Conservation (phyloP, 2,888 invertebrate genomes). For the Matsumyia berberina region DNA sequence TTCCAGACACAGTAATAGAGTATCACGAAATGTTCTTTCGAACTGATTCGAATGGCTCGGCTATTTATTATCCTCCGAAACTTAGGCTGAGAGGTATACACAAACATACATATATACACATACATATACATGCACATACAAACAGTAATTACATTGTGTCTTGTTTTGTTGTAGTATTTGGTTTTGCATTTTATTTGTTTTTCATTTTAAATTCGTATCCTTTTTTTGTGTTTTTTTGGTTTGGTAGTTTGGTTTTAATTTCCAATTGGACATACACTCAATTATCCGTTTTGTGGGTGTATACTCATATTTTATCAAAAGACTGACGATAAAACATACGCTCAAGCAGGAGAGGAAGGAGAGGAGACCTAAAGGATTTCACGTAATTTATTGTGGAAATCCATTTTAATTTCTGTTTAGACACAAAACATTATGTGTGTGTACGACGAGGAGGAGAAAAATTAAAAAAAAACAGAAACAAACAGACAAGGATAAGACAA, state of each 20-base stretch:
- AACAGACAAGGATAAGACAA: conserved; percentile 67
- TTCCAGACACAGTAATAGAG: conserved; percentile 89
- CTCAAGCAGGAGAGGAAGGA: not conserved
- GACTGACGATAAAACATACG: not conserved
- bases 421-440: conserved; percentile 74
- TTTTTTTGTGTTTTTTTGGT: conserved; percentile 12
- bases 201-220: conserved; percentile 19
- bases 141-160: conserved; percentile 13
- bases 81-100: conserved; percentile 89
- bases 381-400: conserved; percentile 65
- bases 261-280: conserved; percentile 5
- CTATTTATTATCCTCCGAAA: conserved; percentile 88
- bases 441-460: conserved; percentile 42
- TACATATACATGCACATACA: conserved; percentile 32
- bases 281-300: conserved; percentile 15
- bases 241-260: conserved; percentile 20
- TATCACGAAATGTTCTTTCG: conserved; percentile 90
- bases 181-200: conserved; percentile 39
- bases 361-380: conserved; percentile 39
- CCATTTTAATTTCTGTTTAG: conserved; percentile 74
- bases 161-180: conserved; percentile 33
- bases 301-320: conserved; percentile 2
- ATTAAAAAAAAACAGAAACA: conserved; percentile 51
- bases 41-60: conserved; percentile 90
- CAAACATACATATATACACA: conserved; percentile 33